phyloP scores from a whole-genome alignment of 1,140 invertebrate species.

The Belonocnema kinseyi region DNA sequence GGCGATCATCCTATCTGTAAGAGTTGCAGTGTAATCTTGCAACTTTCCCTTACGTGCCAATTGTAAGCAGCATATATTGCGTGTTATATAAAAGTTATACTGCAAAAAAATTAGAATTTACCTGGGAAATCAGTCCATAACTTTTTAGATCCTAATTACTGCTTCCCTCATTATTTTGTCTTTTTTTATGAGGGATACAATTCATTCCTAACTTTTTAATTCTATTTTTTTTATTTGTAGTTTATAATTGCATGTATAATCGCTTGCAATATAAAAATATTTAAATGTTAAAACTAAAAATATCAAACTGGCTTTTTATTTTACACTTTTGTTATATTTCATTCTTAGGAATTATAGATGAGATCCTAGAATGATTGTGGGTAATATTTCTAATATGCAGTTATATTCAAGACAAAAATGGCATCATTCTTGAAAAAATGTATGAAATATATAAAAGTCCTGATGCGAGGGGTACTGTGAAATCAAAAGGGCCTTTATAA shows the following conservation, averaged over 20 bases:
- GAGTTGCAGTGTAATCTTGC: constrained; percentile 9
- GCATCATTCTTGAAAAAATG: too few species aligned
- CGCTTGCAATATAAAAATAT: too few species aligned
- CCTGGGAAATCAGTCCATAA: not conserved
- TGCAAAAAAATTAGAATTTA: not conserved
- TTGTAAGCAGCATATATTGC: not conserved
- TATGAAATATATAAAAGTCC: too few species aligned
- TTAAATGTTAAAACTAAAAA: too few species aligned
- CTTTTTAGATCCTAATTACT: too few species aligned
- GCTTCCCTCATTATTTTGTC: not conserved
- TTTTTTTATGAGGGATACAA: too few species aligned
- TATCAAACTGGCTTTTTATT: too few species aligned
- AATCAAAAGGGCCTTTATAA: too few species aligned
- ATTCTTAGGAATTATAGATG: not conserved
- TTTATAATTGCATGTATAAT: too few species aligned
- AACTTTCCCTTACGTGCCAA: constrained; percentile 1
- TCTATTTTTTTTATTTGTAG: too few species aligned
- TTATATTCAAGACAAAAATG: not conserved
- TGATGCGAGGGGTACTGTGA: too few species aligned
- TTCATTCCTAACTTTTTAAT: too few species aligned
- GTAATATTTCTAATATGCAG: constrained; percentile 19
- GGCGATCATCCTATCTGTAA: not conserved
- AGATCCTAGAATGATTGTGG: not conserved
- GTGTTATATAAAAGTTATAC: constrained; percentile 3
- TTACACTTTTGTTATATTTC: not conserved